phyloP scores from a whole-genome alignment of 2,113 vertebrate species.

The Phrynocephalus versicolor region DNA sequence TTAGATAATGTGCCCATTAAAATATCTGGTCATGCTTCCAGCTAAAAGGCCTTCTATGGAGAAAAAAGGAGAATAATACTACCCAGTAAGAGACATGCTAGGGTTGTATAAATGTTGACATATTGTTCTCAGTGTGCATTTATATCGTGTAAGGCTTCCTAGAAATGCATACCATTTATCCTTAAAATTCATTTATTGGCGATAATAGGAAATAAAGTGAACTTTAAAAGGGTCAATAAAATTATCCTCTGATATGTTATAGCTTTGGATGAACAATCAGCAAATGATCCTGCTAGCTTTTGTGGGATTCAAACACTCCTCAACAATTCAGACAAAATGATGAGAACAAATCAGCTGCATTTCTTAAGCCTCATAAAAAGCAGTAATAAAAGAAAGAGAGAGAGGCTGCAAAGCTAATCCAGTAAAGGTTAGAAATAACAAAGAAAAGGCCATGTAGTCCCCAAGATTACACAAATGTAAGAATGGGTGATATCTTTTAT shows the following conservation, averaged over 20 bases:
- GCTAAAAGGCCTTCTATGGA: background rate
- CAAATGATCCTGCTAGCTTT: constrained; percentile 2
- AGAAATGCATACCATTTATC: background rate
- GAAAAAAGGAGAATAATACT: background rate
- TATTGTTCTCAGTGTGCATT: background rate
- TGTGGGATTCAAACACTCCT: background rate
- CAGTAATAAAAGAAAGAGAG: background rate
- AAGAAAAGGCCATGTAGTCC: background rate
- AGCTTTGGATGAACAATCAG: background rate
- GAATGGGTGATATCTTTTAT: no score
- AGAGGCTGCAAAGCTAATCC: background rate
- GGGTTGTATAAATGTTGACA: background rate
- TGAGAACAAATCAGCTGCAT: background rate
- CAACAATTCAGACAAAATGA: constrained; percentile 5
- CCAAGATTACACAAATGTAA: no score
- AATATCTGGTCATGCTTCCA: background rate
- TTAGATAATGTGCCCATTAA: background rate
- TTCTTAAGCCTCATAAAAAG: constrained; percentile 2
- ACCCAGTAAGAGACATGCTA: background rate
- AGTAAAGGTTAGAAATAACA: constrained; percentile 1
- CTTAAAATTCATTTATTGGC: background rate
- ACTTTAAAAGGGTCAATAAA: constrained; percentile 21
- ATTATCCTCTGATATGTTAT: background rate
- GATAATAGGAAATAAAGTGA: constrained; percentile 12
- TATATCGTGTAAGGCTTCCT: background rate